These are phyloP conservation scores for Hephaestus fuliginosus DNA, from an alignment of 2,797 vertebrate genomes.

Conservation along the genomic window DNA sequence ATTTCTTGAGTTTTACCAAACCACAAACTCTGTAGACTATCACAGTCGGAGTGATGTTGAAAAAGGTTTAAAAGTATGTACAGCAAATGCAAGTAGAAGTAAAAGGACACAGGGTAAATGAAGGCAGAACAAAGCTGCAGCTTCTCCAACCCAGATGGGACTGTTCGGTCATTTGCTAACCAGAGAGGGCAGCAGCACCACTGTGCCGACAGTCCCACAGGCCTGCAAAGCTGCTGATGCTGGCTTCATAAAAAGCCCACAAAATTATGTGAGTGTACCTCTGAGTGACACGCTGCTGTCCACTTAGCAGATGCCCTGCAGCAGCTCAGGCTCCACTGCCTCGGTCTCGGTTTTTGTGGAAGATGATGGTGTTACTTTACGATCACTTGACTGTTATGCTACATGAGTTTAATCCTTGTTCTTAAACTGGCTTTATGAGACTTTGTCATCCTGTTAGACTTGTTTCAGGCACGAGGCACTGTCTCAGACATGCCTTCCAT, in stretches of 20 bases:
- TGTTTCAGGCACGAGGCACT: neutral
- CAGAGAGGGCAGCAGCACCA: constrained; percentile 62
- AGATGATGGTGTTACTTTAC: constrained; percentile 1
- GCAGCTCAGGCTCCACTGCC: constrained; percentile 13
- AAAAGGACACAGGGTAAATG: constrained; percentile 4
- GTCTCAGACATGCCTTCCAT: neutral
- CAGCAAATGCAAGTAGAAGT: neutral
- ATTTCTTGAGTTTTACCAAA: neutral
- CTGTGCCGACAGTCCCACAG: constrained; percentile 55
- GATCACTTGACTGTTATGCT: neutral
- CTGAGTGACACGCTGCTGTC: constrained; percentile 39
- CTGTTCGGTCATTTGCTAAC: constrained; percentile 69
- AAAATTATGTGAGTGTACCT: constrained; percentile 24
- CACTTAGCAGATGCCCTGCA: constrained; percentile 56
- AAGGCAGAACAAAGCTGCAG: constrained; percentile 34
- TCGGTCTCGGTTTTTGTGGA: neutral
- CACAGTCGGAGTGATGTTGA: neutral
- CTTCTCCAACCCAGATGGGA: constrained; percentile 45
- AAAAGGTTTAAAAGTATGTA: neutral
- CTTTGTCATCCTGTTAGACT: neutral
- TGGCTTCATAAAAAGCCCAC: constrained; percentile 30
- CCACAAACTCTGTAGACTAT: neutral
- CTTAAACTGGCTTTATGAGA: neutral
- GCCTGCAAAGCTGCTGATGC: constrained; percentile 56
- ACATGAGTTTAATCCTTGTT: neutral